Conservation (phyloP, 2,113 vertebrate genomes). For the Girardinichthys multiradiatus region DNA sequence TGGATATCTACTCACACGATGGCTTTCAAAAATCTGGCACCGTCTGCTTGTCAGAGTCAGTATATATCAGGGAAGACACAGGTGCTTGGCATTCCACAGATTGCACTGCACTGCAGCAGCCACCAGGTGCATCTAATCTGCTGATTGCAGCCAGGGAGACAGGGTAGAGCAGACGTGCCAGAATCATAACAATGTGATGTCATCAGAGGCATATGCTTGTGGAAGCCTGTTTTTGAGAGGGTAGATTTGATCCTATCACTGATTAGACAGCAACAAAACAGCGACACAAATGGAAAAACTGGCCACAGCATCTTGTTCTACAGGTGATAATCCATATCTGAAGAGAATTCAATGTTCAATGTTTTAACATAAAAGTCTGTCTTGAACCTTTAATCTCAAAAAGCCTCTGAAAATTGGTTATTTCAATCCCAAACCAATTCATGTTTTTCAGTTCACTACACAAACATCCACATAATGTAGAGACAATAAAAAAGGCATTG, state of each 20-base stretch:
- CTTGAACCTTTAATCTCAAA: not conserved
- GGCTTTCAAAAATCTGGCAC: too few relatives aligned
- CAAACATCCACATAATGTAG: not conserved
- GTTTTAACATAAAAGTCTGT: not conserved
- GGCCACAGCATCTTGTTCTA: not conserved
- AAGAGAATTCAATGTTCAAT: not conserved
- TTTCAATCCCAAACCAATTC: too few relatives aligned
- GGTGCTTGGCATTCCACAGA: too few relatives aligned
- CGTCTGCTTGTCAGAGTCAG: too few relatives aligned
- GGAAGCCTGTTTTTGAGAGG: not conserved
- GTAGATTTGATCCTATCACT: not conserved
- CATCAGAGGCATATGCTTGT: not conserved
- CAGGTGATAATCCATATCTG: not conserved
- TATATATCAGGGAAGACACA: too few relatives aligned
- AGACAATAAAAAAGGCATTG: not conserved
- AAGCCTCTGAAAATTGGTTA: not conserved
- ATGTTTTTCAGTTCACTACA: constrained; percentile 1
- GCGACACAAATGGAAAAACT: not conserved
- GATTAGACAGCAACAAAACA: not conserved
- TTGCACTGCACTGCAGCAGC: too few relatives aligned
- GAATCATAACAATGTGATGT: too few relatives aligned
- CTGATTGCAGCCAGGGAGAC: too few relatives aligned
- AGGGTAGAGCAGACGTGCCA: too few relatives aligned
- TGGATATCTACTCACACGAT: too few relatives aligned
- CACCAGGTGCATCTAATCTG: too few relatives aligned